These are phyloP conservation scores for Erynnis tages DNA, from an alignment of 2,888 invertebrate species.

Conservation along the genomic window DNA sequence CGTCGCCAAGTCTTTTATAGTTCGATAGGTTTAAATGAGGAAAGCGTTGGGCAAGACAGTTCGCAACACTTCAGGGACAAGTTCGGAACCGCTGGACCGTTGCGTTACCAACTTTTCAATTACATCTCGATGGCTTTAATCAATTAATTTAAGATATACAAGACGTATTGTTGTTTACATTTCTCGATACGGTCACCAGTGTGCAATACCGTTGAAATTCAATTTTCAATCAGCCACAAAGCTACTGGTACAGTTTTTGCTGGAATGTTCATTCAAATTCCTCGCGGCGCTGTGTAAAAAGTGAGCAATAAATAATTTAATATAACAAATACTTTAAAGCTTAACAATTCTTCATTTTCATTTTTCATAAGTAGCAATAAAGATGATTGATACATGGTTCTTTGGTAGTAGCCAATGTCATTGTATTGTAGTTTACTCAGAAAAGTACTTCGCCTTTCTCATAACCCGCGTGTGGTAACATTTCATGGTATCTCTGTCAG, in stretches of 20 bases:
- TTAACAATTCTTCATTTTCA: too few relatives aligned
- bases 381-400: too few relatives aligned
- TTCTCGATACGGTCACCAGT: conserved; percentile 6
- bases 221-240: neutral
- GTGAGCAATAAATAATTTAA: neutral
- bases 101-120: conserved; percentile 40
- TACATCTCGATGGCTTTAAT: conserved; percentile 31
- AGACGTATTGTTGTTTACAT: conserved; percentile 9
- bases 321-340: too few relatives aligned
- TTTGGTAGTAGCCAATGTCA: too few relatives aligned
- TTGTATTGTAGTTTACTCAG: too few relatives aligned
- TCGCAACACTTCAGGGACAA: conserved; percentile 52
- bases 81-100: conserved; percentile 56
- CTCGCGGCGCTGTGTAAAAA: neutral
- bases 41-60: conserved; percentile 63
- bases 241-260: neutral
- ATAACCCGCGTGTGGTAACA: too few relatives aligned
- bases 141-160: conserved; percentile 21
- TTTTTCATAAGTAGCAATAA: too few relatives aligned
- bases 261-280: neutral
- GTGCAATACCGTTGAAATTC: neutral
- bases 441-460: too few relatives aligned
- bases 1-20: conserved; percentile 66
- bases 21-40: conserved; percentile 55
- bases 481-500: too few relatives aligned